Evolutionary conservation across 2,797 vertebrate species (phyloP).

Genomic region (Tympanoctomys barrerae): DNA sequence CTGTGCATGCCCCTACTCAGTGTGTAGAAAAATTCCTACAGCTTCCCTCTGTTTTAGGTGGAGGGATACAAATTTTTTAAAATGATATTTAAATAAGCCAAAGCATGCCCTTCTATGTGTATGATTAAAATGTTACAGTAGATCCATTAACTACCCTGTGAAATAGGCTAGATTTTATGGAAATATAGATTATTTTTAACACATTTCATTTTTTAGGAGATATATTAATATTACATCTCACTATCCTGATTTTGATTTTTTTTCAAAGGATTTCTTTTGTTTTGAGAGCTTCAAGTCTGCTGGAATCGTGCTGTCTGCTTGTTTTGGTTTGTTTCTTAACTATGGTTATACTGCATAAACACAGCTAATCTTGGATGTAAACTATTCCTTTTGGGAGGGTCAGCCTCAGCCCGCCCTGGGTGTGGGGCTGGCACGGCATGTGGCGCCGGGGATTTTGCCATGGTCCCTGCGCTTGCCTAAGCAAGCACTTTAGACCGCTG

Average conservation of each 20-base stretch:
- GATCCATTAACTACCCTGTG: conserved; percentile 27
- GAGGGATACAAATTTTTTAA: background rate
- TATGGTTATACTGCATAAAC: conserved; percentile 9
- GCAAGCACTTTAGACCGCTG: too few relatives aligned
- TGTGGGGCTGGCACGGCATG: too few relatives aligned
- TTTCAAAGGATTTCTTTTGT: conserved; percentile 3
- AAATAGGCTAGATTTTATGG: conserved; percentile 55
- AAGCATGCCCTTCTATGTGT: conserved; percentile 44
- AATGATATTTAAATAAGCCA: conserved; percentile 44
- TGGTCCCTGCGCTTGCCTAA: too few relatives aligned
- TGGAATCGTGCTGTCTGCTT: background rate
- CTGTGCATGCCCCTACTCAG: background rate
- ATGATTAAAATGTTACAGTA: conserved; percentile 62
- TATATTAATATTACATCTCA: conserved; percentile 19
- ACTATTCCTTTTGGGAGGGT: background rate
- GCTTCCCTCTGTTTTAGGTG: conserved; percentile 10
- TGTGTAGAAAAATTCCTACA: conserved; percentile 36
- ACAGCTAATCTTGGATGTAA: background rate
- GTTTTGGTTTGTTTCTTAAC: conserved; percentile 49
- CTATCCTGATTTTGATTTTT: conserved; percentile 45
- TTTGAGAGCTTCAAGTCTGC: conserved; percentile 28
- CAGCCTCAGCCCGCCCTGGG: too few relatives aligned
- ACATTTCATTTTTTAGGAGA: conserved; percentile 53
- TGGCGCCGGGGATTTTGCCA: too few relatives aligned
- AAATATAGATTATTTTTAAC: conserved; percentile 41